Evolutionary conservation across 2,113 vertebrate species (phyloP).

Genomic region (Tympanuchus pallidicinctus): DNA sequence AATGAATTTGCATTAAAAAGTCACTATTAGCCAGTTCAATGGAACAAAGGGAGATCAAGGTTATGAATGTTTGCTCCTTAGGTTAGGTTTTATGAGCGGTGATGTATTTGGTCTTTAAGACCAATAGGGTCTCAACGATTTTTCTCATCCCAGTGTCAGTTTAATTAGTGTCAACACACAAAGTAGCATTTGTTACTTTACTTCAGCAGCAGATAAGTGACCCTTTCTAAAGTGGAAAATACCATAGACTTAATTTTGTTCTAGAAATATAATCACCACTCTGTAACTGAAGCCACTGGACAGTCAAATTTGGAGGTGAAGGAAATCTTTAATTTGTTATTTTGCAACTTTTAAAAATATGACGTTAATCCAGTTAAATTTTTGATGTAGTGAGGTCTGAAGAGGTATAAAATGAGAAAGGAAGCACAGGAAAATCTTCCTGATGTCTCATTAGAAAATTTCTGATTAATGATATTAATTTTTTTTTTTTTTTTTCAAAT

Average conservation of each 20-base stretch:
- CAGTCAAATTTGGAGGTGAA: background rate
- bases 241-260: background rate
- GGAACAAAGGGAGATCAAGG: conserved; percentile 32
- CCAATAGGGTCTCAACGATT: conserved; percentile 3
- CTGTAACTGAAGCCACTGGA: background rate
- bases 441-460: background rate
- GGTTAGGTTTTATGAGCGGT: background rate
- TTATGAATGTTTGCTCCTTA: conserved; percentile 10
- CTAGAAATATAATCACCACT: background rate
- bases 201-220: background rate
- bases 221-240: background rate
- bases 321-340: background rate
- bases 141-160: conserved; percentile 1
- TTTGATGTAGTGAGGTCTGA: background rate
- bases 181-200: background rate
- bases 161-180: background rate
- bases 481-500: background rate
- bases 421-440: background rate
- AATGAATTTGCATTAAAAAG: conserved; percentile 73
- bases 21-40: conserved; percentile 60
- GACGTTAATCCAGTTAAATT: background rate
- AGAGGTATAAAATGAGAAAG: background rate
- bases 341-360: background rate
- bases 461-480: background rate
- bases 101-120: background rate